phyloP scores from a whole-genome alignment of 2,797 vertebrate species.

The Sebastes jordani region DNA sequence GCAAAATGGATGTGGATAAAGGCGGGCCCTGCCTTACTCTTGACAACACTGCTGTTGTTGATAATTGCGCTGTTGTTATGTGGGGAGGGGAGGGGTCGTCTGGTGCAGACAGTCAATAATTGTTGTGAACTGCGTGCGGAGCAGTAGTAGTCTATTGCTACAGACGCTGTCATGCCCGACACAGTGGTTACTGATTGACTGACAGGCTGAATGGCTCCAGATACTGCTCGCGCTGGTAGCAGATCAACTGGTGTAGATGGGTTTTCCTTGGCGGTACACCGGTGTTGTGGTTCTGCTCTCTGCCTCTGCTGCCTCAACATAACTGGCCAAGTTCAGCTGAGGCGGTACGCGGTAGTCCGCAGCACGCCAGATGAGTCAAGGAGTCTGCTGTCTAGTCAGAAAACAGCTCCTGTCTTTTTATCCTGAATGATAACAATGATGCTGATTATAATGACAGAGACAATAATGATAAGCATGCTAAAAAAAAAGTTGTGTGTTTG shows the following conservation, averaged over 20 bases:
- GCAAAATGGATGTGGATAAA: slow-evolving; percentile 59
- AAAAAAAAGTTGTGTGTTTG: slow-evolving; percentile 32
- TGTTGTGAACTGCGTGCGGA: slow-evolving; percentile 26
- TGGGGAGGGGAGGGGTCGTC: slow-evolving; percentile 22
- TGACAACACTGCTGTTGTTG: slow-evolving; percentile 64
- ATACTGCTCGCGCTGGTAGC: slow-evolving; percentile 27
- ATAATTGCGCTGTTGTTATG: slow-evolving; percentile 64
- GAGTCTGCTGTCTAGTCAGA: slow-evolving; percentile 24
- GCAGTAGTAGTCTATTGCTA: slow-evolving; percentile 28
- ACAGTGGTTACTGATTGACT: slow-evolving; percentile 45
- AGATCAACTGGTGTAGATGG: slow-evolving; percentile 12
- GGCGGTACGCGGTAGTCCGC: slow-evolving; percentile 3
- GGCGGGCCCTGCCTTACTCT: slow-evolving; percentile 43
- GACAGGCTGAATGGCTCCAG: slow-evolving; percentile 25
- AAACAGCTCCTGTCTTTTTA: slow-evolving; percentile 5
- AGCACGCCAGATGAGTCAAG: slow-evolving; percentile 23
- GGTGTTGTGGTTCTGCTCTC: slow-evolving; percentile 36
- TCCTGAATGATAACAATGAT: slow-evolving; percentile 2
- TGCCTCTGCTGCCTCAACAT: slow-evolving; percentile 21
- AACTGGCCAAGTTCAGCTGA: slow-evolving; percentile 31
- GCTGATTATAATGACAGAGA: slow-evolving; percentile 8
- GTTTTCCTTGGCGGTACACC: slow-evolving; percentile 29
- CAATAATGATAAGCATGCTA: neutral
- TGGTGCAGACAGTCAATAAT: slow-evolving; percentile 60
- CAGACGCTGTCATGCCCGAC: slow-evolving; percentile 24